Percentiles rank a stretch among this genome's conserved stretches.
Conservation (phyloP, 1,140 invertebrate species). For the Drosophila pectinifera region DNA sequence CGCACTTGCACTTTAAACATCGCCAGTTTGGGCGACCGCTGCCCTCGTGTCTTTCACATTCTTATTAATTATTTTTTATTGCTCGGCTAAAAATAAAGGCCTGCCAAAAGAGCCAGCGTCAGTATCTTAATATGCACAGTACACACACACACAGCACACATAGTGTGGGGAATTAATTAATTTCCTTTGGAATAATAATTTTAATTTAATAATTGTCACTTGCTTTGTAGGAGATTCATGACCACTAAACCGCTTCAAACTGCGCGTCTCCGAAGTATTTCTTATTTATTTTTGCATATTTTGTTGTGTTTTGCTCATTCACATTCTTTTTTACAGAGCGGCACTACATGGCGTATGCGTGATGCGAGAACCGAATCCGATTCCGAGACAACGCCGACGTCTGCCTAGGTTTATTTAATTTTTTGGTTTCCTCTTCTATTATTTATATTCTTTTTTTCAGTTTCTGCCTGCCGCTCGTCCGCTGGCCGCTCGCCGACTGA, state of each 20-base stretch:
- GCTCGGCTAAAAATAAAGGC: constrained; percentile 61
- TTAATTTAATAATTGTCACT: constrained; percentile 47
- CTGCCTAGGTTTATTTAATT: constrained; percentile 39
- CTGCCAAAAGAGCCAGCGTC: constrained; percentile 23
- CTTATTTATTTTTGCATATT: constrained; percentile 56
- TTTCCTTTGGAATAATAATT: constrained; percentile 22
- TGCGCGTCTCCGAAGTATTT: constrained; percentile 26
- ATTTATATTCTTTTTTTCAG: constrained; percentile 8
- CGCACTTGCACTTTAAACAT: constrained; percentile 64
- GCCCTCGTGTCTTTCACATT: constrained; percentile 42
- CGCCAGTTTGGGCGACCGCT: constrained; percentile 2
- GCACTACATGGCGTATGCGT: constrained; percentile 72
- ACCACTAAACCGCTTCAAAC: constrained; percentile 31
- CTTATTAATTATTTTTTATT: constrained; percentile 60
- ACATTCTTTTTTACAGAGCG: constrained; percentile 25
- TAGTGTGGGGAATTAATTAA: constrained; percentile 24
- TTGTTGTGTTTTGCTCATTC: constrained; percentile 44
- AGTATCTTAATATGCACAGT: constrained; percentile 24
- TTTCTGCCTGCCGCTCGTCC: constrained; percentile 43
- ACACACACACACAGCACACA: constrained; percentile 5
- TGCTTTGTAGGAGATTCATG: constrained; percentile 80
- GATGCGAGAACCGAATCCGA: constrained; percentile 37
- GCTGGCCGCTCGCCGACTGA: constrained; percentile 62
- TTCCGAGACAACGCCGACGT: constrained; percentile 41
- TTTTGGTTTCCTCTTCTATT: constrained; percentile 18